Evolutionary conservation across 2,888 invertebrate genomes (phyloP).

Genomic region (Anaspis maculata): DNA sequence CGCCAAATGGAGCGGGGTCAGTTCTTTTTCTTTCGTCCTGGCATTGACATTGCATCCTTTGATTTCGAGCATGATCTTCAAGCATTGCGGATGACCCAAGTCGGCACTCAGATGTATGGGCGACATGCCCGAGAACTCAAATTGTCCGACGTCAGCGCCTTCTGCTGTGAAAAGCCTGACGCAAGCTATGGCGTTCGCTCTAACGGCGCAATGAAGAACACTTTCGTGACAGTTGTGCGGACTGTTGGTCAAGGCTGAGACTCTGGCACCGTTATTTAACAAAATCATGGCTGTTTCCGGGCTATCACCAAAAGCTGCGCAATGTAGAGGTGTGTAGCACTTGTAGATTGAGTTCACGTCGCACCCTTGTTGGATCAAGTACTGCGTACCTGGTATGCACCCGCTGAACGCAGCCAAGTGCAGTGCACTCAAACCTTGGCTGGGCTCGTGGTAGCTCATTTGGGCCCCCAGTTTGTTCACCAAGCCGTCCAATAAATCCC

Average conservation of each 20-base stretch:
- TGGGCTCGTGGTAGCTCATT: constrained; percentile 59
- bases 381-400: constrained; percentile 61
- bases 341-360: constrained; percentile 62
- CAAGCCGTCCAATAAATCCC: constrained; percentile 56
- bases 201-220: constrained; percentile 75
- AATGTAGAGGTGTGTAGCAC: constrained; percentile 77
- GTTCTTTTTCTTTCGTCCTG: constrained; percentile 64
- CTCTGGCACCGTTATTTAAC: constrained; percentile 61
- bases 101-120: constrained; percentile 77
- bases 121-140: constrained; percentile 68
- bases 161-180: constrained; percentile 65
- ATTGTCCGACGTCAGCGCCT: constrained; percentile 67
- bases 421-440: constrained; percentile 62
- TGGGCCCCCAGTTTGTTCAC: constrained; percentile 61
- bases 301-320: constrained; percentile 83
- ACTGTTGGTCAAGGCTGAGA: constrained; percentile 56
- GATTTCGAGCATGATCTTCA: constrained; percentile 65
- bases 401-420: constrained; percentile 74
- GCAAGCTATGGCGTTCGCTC: constrained; percentile 76
- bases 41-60: constrained; percentile 64
- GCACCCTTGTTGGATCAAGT: constrained; percentile 58
- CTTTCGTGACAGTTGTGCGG: constrained; percentile 60
- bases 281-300: constrained; percentile 69
- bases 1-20: constrained; percentile 75
- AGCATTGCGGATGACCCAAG: constrained; percentile 66